Percentiles rank a stretch among this genome's conserved stretches.
Conservation (phyloP, 2,113 vertebrate genomes). For the Nerophis lumbriciformis region DNA sequence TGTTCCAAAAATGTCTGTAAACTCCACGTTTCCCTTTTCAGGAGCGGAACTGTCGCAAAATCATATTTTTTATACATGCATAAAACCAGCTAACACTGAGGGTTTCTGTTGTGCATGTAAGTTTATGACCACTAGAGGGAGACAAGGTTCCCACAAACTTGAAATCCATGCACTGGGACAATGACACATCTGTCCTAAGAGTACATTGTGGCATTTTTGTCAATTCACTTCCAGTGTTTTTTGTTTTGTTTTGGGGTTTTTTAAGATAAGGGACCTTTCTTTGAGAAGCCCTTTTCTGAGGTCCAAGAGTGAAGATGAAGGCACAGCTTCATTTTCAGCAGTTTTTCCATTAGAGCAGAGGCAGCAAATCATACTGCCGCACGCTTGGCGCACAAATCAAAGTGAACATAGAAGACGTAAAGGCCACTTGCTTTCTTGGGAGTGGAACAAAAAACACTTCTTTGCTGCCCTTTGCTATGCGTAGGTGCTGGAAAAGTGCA, state of each 20-base stretch:
- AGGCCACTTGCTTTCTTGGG: not conserved
- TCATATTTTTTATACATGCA: not conserved
- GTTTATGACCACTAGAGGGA: not conserved
- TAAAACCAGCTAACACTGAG: no score
- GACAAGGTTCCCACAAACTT: not conserved
- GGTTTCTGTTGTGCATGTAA: not conserved
- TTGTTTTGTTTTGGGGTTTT: no score
- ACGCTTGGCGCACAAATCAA: not conserved
- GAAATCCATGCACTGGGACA: not conserved
- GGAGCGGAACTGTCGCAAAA: no score
- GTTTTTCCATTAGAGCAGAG: not conserved
- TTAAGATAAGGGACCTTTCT: not conserved
- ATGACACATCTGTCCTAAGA: not conserved
- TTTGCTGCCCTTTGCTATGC: not conserved
- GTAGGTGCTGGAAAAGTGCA: no score
- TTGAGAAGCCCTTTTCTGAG: not conserved
- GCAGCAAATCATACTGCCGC: conserved; percentile 17
- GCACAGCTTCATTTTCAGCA: conserved; percentile 5
- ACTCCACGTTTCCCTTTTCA: no score
- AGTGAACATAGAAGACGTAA: not conserved
- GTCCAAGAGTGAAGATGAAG: not conserved
- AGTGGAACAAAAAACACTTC: not conserved
- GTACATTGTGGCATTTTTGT: not conserved
- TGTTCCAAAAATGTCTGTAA: no score
- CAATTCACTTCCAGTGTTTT: no score